phyloP scores from a whole-genome alignment of 2,888 invertebrate species.

The Melieria omissa region DNA sequence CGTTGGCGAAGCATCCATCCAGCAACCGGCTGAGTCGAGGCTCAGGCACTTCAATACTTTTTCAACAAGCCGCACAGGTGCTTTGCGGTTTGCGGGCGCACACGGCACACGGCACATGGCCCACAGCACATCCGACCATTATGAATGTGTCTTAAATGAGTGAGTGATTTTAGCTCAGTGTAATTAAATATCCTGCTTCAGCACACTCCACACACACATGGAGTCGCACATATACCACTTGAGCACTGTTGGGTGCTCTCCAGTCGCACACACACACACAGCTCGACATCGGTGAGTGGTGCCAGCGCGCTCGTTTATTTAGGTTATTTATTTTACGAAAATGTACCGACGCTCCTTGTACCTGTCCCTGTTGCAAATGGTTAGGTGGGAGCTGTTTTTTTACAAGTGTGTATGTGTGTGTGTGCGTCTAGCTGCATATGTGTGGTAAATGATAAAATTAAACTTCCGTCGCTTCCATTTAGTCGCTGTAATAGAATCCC shows the following conservation, averaged over 20 bases:
- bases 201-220: neutral
- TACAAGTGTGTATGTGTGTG: neutral
- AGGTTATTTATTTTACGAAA: constrained; percentile 3
- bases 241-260: neutral
- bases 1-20: too few species aligned
- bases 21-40: too few species aligned
- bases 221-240: constrained; percentile 1
- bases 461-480: constrained; percentile 15
- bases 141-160: constrained; percentile 27
- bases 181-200: constrained; percentile 26
- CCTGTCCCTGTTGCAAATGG: too few species aligned
- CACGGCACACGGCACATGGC: too few species aligned
- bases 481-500: neutral
- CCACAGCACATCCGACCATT: constrained; percentile 10
- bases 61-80: neutral
- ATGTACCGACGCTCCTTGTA: too few species aligned
- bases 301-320: neutral
- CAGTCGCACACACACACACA: too few species aligned
- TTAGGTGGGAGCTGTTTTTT: neutral
- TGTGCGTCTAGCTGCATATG: constrained; percentile 4
- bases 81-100: neutral
- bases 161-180: constrained; percentile 22
- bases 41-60: too few species aligned
- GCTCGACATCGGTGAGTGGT: too few species aligned
- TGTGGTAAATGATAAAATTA: constrained; percentile 23